Evolutionary conservation across 1,140 invertebrate species (phyloP).

Genomic region (Notospermus geniculatus): DNA sequence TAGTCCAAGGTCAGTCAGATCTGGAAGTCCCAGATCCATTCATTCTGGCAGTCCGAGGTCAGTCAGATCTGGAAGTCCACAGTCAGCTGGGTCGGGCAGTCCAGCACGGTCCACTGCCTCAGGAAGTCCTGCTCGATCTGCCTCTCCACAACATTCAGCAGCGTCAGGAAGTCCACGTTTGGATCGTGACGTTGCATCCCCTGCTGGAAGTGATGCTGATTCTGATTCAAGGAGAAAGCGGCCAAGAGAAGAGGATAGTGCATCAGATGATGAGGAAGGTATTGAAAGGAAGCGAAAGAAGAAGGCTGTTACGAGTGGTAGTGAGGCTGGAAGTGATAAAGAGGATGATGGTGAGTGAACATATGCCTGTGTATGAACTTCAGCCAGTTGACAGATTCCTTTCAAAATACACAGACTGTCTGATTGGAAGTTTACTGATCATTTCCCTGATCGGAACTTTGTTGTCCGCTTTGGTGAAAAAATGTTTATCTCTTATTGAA

Average conservation of each 20-base stretch:
- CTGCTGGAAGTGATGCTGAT: slow-evolving; percentile 18
- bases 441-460: too few species aligned
- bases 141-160: slow-evolving; percentile 1
- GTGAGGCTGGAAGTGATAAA: slow-evolving; percentile 1
- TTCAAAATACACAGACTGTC: too few species aligned
- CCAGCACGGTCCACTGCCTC: slow-evolving; percentile 9
- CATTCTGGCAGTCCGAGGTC: not conserved
- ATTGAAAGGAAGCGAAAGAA: slow-evolving; percentile 8
- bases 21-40: slow-evolving; percentile 12
- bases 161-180: too few species aligned
- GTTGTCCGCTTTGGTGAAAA: too few species aligned
- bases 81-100: slow-evolving; percentile 12
- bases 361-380: not conserved
- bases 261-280: slow-evolving; percentile 12
- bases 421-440: too few species aligned
- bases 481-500: too few species aligned
- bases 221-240: slow-evolving; percentile 22
- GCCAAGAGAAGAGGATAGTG: slow-evolving; percentile 19
- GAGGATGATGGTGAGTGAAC: not conserved
- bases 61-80: slow-evolving; percentile 12
- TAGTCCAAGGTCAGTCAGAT: slow-evolving; percentile 14
- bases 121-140: slow-evolving; percentile 3
- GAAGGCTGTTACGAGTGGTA: not conserved
- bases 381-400: too few species aligned
- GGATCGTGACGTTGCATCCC: slow-evolving; percentile 4